Evolutionary conservation across 2,888 invertebrate species (phyloP).

Genomic region (Rhogogaster chlorosoma): DNA sequence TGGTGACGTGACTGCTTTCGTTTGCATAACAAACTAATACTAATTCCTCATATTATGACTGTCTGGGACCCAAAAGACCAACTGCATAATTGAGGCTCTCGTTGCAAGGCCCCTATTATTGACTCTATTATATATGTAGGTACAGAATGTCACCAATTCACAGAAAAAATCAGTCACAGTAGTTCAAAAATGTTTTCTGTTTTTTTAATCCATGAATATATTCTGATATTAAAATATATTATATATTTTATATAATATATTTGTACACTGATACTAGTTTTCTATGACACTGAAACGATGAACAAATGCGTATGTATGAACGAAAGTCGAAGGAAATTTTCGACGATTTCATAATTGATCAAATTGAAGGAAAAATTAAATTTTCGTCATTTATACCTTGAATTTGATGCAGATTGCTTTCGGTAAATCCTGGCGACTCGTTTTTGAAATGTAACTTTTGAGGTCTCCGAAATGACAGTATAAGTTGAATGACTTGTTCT

Average conservation of each 20-base stretch:
- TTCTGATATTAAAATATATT: too few species aligned
- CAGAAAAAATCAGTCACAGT: background rate
- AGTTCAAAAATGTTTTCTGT: background rate
- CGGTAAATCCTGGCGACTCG: background rate
- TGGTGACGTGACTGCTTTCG: conserved; percentile 7
- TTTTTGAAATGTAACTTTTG: background rate
- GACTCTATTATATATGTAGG: background rate
- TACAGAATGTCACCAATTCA: background rate
- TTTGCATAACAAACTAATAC: background rate
- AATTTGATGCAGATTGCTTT: background rate
- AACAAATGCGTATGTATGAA: background rate
- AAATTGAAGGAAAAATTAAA: background rate
- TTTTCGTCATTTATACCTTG: conserved; percentile 19
- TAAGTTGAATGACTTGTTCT: background rate
- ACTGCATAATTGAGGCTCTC: background rate
- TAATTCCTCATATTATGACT: background rate
- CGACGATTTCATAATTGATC: background rate
- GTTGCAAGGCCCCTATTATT: background rate
- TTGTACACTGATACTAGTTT: background rate
- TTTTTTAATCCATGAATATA: background rate
- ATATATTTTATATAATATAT: too few species aligned
- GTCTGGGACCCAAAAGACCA: background rate
- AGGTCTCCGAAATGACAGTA: background rate
- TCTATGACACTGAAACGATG: background rate
- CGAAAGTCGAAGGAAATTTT: background rate